These are phyloP conservation scores for Campoplex nolae DNA, from an alignment of 2,888 invertebrate genomes.

Conservation along the genomic window DNA sequence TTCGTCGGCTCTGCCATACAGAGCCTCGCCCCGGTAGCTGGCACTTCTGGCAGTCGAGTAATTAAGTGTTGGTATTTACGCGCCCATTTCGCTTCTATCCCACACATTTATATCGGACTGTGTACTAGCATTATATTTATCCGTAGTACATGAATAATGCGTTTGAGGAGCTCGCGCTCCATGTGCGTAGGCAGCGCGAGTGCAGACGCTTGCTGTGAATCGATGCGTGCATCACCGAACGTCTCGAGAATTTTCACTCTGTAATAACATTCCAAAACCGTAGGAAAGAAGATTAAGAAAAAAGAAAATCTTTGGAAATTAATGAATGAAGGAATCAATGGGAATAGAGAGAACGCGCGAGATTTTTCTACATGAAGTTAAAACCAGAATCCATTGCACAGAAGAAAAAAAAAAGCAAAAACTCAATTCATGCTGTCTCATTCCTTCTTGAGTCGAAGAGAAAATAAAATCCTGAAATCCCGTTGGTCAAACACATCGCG, in stretches of 20 bases:
- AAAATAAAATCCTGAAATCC: conserved; percentile 40
- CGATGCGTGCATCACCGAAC: conserved; percentile 43
- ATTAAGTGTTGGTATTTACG: conserved; percentile 78
- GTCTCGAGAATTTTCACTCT: not conserved
- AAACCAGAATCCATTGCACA: too few species aligned
- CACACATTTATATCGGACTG: conserved; percentile 37
- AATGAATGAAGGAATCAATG: not conserved
- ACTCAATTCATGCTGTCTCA: not conserved
- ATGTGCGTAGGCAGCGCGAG: conserved; percentile 71
- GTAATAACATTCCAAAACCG: not conserved
- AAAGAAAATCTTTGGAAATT: not conserved
- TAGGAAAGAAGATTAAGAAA: not conserved
- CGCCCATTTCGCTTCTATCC: conserved; percentile 72
- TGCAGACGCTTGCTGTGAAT: conserved; percentile 17
- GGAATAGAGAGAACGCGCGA: not conserved
- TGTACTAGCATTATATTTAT: conserved; percentile 37
- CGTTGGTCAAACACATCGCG: conserved; percentile 63
- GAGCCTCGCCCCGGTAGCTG: conserved; percentile 77
- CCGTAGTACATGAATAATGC: conserved; percentile 72
- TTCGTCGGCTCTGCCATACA: not conserved
- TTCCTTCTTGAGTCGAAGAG: not conserved
- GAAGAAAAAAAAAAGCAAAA: not conserved
- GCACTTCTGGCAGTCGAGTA: conserved; percentile 80
- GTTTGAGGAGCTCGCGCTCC: conserved; percentile 65
- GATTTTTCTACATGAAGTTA: not conserved